Percentiles rank a stretch among this genome's conserved stretches.
phyloP scores from a whole-genome alignment of 2,113 vertebrate species.

The Microcebus tavaratra region DNA sequence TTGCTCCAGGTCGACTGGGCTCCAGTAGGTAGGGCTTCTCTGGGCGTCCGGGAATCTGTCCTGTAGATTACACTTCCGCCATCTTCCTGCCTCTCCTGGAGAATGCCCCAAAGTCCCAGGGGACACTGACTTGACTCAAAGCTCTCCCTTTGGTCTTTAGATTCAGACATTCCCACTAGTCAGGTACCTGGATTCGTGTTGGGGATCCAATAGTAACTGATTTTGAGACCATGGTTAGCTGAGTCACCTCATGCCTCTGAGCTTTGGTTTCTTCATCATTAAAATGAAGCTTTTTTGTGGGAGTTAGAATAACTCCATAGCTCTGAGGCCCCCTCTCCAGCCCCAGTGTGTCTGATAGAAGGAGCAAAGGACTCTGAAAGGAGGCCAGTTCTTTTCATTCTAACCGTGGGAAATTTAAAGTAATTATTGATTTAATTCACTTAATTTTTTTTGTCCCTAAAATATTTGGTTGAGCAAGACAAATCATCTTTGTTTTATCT shows the following conservation, averaged over 20 bases:
- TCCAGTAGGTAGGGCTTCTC: conserved; percentile 76
- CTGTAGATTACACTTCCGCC: conserved; percentile 85
- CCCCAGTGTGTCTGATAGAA: neutral
- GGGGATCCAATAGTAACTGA: neutral
- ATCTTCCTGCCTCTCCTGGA: neutral
- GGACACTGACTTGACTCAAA: neutral
- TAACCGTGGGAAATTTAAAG: conserved; percentile 33
- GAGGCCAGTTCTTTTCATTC: neutral
- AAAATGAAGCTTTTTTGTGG: neutral
- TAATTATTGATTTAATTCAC: neutral
- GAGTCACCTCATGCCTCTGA: neutral
- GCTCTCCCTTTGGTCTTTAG: conserved; percentile 2
- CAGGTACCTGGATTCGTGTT: neutral
- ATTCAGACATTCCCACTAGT: neutral
- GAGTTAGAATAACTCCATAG: neutral
- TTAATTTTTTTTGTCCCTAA: neutral
- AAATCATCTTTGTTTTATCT: neutral
- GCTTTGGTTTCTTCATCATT: neutral
- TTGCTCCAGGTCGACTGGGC: conserved; percentile 79
- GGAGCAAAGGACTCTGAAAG: neutral
- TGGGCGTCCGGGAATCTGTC: conserved; percentile 66
- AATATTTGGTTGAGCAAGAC: neutral
- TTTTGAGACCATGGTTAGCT: neutral
- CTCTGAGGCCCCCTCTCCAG: neutral
- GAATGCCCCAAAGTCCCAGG: neutral